Conservation (phyloP, 1,140 invertebrate species). For the Homalodisca vitripennis region DNA sequence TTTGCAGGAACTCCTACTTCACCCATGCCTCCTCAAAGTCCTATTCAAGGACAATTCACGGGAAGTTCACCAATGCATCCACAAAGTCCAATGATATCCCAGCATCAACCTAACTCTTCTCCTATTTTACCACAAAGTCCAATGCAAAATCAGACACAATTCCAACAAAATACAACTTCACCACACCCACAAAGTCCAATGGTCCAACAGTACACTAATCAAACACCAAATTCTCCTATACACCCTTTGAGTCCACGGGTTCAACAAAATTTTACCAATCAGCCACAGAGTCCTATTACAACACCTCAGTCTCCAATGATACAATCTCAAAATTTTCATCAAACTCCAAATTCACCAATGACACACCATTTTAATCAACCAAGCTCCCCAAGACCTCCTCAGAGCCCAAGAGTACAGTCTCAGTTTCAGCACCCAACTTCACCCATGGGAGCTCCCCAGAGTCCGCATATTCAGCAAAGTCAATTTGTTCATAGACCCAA, state of each 20-base stretch:
- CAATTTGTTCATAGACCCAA: conserved; percentile 47
- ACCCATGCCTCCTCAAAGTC: conserved; percentile 43
- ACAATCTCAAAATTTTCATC: conserved; percentile 30
- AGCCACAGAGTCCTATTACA: conserved; percentile 61
- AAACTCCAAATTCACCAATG: conserved; percentile 13
- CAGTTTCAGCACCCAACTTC: conserved; percentile 60
- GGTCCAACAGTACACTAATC: conserved; percentile 36
- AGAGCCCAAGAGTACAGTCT: conserved; percentile 43
- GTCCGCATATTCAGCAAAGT: conserved; percentile 53
- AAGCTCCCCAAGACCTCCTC: conserved; percentile 49
- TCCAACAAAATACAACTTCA: conserved; percentile 33
- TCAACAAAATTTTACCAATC: conserved; percentile 45
- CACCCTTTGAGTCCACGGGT: conserved; percentile 43
- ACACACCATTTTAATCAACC: conserved; percentile 43
- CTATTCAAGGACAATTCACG: conserved; percentile 37
- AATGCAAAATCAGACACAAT: conserved; percentile 50
- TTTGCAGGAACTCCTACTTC: conserved; percentile 4
- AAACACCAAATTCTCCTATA: conserved; percentile 51
- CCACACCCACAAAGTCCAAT: conserved; percentile 38
- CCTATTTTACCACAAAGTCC: conserved; percentile 51
- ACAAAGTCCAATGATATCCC: conserved; percentile 47
- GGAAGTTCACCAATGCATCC: conserved; percentile 55
- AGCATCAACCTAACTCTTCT: conserved; percentile 48
- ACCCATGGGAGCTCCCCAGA: too few species aligned
- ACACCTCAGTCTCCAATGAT: conserved; percentile 57